These are phyloP conservation scores for Dendronephthya gigantea DNA, from an alignment of 64 coral and sea anemone genomes.

Conservation along the genomic window DNA sequence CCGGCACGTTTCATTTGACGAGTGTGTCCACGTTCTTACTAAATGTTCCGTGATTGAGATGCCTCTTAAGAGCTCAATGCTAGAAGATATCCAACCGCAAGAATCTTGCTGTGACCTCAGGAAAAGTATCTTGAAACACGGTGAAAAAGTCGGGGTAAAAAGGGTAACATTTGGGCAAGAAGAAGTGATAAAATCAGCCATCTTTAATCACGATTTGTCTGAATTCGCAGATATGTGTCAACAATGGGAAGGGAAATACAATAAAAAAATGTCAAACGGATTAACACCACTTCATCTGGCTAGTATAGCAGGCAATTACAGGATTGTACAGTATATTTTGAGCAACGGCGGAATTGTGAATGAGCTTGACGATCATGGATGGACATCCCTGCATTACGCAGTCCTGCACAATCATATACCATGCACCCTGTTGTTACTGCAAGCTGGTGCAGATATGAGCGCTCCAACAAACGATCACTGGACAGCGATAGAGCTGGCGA, in stretches of 20 bases:
- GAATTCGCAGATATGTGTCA: neutral
- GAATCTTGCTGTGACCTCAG: neutral
- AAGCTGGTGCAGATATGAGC: neutral
- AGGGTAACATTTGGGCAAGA: neutral
- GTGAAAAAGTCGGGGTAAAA: neutral
- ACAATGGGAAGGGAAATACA: neutral
- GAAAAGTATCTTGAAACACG: neutral
- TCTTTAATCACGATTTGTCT: neutral
- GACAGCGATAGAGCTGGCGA: neutral
- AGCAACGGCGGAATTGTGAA: neutral
- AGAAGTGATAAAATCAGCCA: neutral
- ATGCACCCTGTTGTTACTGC: neutral
- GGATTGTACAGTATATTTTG: neutral
- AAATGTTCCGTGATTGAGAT: conserved; percentile 1
- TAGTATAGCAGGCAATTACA: neutral
- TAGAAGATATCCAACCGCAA: neutral
- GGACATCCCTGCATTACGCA: neutral
- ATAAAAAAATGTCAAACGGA: conserved; percentile 8
- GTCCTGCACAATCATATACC: neutral
- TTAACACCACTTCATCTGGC: neutral
- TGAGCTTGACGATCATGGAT: neutral
- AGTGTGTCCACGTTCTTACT: neutral
- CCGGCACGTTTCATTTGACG: neutral
- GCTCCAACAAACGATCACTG: neutral
- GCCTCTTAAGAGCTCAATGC: neutral